Conservation (phyloP, 92 coral and sea anemone species). For the Phenganax stokvisi region DNA sequence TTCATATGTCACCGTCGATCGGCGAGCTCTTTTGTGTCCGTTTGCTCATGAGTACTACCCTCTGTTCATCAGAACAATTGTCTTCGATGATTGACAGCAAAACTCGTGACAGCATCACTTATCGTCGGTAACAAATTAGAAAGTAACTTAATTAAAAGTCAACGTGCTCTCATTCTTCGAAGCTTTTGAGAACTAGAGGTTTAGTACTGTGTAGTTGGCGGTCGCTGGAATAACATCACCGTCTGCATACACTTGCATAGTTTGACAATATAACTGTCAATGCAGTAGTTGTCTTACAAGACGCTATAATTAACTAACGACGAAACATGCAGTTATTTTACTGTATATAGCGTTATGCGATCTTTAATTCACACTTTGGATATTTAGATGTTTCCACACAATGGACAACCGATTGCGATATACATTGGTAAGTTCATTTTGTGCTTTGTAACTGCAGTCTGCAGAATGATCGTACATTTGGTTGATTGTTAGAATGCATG, state of each 20-base stretch:
- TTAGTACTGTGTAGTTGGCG: too few species aligned
- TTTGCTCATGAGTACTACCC: too few species aligned
- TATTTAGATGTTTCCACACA: slow-evolving; percentile 69
- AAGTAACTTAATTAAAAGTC: background rate
- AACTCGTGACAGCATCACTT: background rate
- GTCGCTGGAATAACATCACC: too few species aligned
- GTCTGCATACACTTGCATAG: too few species aligned
- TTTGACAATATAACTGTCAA: too few species aligned
- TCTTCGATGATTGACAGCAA: too few species aligned
- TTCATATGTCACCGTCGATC: too few species aligned
- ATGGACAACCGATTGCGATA: slow-evolving; percentile 62
- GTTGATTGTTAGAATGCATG: too few species aligned
- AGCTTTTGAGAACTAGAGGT: too few species aligned
- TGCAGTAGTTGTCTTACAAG: too few species aligned
- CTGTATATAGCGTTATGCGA: background rate
- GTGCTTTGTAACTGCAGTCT: background rate
- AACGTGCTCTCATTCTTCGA: background rate
- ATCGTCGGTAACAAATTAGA: background rate
- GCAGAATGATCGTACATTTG: background rate
- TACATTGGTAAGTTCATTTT: slow-evolving; percentile 61
- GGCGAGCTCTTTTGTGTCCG: too few species aligned
- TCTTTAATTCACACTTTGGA: background rate
- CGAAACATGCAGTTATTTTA: background rate
- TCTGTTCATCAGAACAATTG: too few species aligned
- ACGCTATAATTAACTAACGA: background rate